Conservation (phyloP, 2,888 invertebrate genomes). For the Aquatica leii region DNA sequence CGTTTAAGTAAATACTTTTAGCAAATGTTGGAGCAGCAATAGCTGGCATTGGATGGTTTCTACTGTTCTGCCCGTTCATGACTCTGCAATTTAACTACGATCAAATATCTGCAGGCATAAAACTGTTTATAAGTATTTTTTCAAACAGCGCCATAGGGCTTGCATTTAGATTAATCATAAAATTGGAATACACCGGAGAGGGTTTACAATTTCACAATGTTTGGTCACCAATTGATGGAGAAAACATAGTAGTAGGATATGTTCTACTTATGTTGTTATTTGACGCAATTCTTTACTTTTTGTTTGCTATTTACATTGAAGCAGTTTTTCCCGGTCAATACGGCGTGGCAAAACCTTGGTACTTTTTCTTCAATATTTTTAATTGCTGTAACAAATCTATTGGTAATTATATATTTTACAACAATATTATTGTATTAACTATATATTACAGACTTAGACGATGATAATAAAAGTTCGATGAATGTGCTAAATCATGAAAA, state of each 20-base stretch:
- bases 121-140: conserved; percentile 71
- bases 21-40: conserved; percentile 21
- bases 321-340: conserved; percentile 79
- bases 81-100: conserved; percentile 72
- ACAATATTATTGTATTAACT: neutral
- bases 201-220: conserved; percentile 74
- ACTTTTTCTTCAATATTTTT: conserved; percentile 19
- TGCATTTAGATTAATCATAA: conserved; percentile 76
- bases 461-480: conserved; percentile 44
- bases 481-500: conserved; percentile 60
- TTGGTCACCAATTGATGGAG: conserved; percentile 68
- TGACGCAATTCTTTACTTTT: conserved; percentile 74
- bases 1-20: neutral
- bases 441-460: conserved; percentile 2
- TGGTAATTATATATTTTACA: neutral
- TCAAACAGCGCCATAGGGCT: conserved; percentile 84
- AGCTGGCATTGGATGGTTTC: conserved; percentile 21
- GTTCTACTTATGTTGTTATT: conserved; percentile 75
- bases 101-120: conserved; percentile 66
- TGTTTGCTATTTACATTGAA: conserved; percentile 85
- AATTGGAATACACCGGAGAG: conserved; percentile 74
- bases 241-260: conserved; percentile 73
- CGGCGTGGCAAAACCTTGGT: conserved; percentile 38
- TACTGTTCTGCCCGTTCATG: conserved; percentile 47
- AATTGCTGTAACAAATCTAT: conserved; percentile 21